Evolutionary conservation across 2,888 invertebrate genomes (phyloP), one percentile per base, ranked within the genome.

Genomic region (Drosophila greeni): DNA sequence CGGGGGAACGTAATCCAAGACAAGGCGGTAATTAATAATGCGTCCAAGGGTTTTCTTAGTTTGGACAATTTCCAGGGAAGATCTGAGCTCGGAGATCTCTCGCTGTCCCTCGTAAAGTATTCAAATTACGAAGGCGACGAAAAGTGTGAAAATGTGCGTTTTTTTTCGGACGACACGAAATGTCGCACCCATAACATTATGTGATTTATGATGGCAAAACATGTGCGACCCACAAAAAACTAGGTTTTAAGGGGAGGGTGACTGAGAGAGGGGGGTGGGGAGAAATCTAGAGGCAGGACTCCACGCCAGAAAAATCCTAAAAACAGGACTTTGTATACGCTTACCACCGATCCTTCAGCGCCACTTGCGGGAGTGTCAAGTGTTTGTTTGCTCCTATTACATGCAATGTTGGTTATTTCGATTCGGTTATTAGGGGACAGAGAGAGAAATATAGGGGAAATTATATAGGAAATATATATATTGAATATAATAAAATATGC

Each of bases 181-280:
- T 40, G 77, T 78, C 79, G 77, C 81, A 77, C 79, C 79, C 86
- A 86, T 84, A 86, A 86, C 84, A 84, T 76, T 70, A 51, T n/a
- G 70, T 87, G 87, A 87, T 87, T 87, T 87, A 87, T 88, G 87
- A 87, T 85, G 76, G 76, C 85, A 88, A 67, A 87, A 88, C 88
- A 87, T 82, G 87, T 88, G 88, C 88, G 80, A 78, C 87, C 88
- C 88, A 87, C 84, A 85, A 82, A 78, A 65, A 42, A 42, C 16
- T 14, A 29, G 29, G 18, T 47, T 31, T 18, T 20, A 14, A 14
- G 5, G 14, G 45, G 20, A 14, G 45, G 29, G 29, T 3, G 8
- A 29, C 9, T 23, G 14, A 1, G 14, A 40, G 16, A 16, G 11
- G 5, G 18, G 12, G 37, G 2, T n/a, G 24, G 23, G 1, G 33